Evolutionary conservation across 2,797 vertebrate genomes (phyloP).

Genomic region (Tolypeutes matacus): DNA sequence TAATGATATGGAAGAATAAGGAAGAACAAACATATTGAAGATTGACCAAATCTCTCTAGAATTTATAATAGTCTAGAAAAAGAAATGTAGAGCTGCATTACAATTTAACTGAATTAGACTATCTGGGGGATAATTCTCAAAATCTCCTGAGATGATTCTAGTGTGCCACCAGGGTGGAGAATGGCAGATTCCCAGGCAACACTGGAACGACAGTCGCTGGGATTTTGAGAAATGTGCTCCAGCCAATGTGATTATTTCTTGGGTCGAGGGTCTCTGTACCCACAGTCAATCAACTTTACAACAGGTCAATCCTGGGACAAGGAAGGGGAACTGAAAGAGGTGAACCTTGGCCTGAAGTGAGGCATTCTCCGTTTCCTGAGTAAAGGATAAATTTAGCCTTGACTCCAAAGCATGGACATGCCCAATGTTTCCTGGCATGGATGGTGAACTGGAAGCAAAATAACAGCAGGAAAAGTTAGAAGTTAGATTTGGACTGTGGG

Average conservation of each 20-base stretch:
- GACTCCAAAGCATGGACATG: neutral
- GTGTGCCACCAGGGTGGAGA: neutral
- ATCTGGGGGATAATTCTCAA: neutral
- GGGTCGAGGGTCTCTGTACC: neutral
- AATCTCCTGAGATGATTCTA: neutral
- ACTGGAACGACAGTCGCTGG: neutral
- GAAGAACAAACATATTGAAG: neutral
- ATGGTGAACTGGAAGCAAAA: neutral
- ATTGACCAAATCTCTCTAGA: neutral
- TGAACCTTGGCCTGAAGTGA: neutral
- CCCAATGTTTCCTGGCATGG: fast-evolving
- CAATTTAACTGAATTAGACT: neutral
- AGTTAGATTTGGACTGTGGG: neutral
- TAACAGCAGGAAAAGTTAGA: neutral
- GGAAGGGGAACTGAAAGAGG: neutral
- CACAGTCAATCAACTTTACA: neutral
- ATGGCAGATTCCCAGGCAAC: neutral
- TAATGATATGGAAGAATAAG: neutral
- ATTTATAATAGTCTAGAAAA: neutral
- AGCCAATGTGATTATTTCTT: neutral
- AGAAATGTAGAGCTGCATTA: neutral
- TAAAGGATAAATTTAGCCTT: neutral
- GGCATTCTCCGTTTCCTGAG: neutral
- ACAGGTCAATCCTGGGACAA: neutral
- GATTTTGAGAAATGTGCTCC: neutral